Conservation (phyloP, 2,888 invertebrate species). For the Drosophila mimica region DNA sequence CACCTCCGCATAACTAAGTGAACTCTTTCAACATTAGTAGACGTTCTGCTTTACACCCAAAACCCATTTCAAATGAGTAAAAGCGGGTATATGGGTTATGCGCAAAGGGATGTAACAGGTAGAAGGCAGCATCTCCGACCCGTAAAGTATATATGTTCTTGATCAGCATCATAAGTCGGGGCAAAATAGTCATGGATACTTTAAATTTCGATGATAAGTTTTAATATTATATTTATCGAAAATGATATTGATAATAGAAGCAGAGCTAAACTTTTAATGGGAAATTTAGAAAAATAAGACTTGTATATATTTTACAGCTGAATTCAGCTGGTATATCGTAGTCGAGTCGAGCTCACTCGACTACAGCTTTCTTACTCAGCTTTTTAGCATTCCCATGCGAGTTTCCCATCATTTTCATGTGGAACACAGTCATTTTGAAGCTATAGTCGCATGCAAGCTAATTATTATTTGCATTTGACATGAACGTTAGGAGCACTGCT, state of each 20-base stretch:
- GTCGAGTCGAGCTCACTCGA: not conserved
- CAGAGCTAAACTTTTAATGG: not conserved
- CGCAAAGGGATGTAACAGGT: not conserved
- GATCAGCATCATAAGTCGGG: not conserved
- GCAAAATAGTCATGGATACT: not conserved
- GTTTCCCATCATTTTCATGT: slow-evolving; percentile 35
- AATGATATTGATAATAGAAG: not conserved
- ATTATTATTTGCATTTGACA: slow-evolving; percentile 41
- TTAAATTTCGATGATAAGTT: not conserved
- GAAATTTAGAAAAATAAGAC: not conserved
- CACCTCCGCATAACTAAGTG: not conserved
- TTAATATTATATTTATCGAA: not conserved
- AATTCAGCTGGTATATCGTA: not conserved
- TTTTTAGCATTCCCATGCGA: slow-evolving; percentile 18
- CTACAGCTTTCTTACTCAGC: not conserved
- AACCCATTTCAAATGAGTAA: not conserved
- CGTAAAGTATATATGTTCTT: not conserved
- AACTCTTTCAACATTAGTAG: not conserved
- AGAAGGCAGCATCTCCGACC: too few species aligned
- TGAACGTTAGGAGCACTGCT: slow-evolving; percentile 18
- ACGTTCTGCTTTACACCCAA: not conserved
- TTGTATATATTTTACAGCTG: not conserved
- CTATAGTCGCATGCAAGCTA: slow-evolving; percentile 47
- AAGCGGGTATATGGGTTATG: not conserved
- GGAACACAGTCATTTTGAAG: slow-evolving; percentile 4